Evolutionary conservation across 2,113 vertebrate species (phyloP).

Genomic region (Ceratotherium simum): DNA sequence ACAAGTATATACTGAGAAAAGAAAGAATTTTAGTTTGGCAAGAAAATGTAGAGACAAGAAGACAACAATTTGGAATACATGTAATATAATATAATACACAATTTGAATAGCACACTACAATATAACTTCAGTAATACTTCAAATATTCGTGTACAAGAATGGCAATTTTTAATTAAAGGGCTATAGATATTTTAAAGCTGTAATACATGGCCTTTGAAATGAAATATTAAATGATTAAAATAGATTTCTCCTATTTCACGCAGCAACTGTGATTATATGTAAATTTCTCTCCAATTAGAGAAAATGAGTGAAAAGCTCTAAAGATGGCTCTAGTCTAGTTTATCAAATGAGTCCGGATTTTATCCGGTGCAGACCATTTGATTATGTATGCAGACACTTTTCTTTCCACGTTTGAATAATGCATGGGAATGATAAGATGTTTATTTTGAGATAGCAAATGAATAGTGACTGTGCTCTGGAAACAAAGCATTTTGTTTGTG

Average conservation of each 20-base stretch:
- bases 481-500: constrained; percentile 81
- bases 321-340: constrained; percentile 62
- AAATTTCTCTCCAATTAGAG: constrained; percentile 83
- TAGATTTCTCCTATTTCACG: constrained; percentile 61
- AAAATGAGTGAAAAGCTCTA: constrained; percentile 78
- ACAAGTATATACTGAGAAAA: constrained; percentile 65
- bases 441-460: constrained; percentile 84
- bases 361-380: constrained; percentile 69
- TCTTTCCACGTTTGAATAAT: constrained; percentile 82
- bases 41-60: constrained; percentile 69
- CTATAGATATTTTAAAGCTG: constrained; percentile 4
- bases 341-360: constrained; percentile 71
- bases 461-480: constrained; percentile 78
- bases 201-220: constrained; percentile 46
- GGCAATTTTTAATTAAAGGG: constrained; percentile 21
- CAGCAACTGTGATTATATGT: constrained; percentile 74
- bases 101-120: constrained; percentile 50
- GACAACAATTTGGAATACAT: constrained; percentile 21
- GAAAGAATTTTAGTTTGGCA: constrained; percentile 59
- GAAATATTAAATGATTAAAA: constrained; percentile 66
- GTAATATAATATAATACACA: constrained; percentile 52
- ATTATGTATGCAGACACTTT: constrained; percentile 80
- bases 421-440: constrained; percentile 77
- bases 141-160: constrained; percentile 45
- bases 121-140: constrained; percentile 66